Base-by-base conservation (phyloP, 2,113 vertebrate species). In the Ammodytes marinus region DNA sequence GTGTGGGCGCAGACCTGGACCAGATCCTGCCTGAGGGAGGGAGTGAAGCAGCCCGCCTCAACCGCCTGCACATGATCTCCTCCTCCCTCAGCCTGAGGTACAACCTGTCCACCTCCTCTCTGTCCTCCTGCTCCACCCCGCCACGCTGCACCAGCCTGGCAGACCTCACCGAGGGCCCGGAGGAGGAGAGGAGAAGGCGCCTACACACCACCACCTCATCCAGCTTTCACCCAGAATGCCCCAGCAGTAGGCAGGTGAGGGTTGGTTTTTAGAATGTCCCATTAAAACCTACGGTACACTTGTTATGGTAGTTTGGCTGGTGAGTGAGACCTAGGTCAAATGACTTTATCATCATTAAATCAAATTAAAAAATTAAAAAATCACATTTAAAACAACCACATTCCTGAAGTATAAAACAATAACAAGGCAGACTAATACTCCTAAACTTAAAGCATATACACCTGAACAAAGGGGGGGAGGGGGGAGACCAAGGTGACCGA, bases 1-100 rank as follows among this genome's bases (percentile, higher is more conserved):
- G 95, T 64, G 67, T 96, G 42, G 95, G 93, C 2, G 89, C 92
- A 0, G 85, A 94, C 78, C 80, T 96, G 14, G 95, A 96, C 86
- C 88, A 89, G 60, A 35, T 92, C 4, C 68, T 88, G 17, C 79
- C 85, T 2, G 93, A 90, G 72, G 64, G 69, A 8, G 89, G 87
- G 0, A 88, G 39, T 0, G 86, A 90, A 39, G 88, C 74, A 0
- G 89, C 93, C 0, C 86, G 94, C 1, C 91, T 91, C 42, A 83
- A 89, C 57, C 93, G 93, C 46, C 91, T 93, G 67, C 93, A 85
- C 55, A 81, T 91, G 6, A 88, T 86, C 54, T 92, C 95, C n/a
- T 94, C 95, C 43, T 92, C 93, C 0, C 95, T 96, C 7, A 94
- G 94, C 77, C 84, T 95, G 17, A 77, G 77, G 8, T 79, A 84